Evolutionary conservation across 2,797 vertebrate species (phyloP).

Genomic region (Myiothlypis coronata): DNA sequence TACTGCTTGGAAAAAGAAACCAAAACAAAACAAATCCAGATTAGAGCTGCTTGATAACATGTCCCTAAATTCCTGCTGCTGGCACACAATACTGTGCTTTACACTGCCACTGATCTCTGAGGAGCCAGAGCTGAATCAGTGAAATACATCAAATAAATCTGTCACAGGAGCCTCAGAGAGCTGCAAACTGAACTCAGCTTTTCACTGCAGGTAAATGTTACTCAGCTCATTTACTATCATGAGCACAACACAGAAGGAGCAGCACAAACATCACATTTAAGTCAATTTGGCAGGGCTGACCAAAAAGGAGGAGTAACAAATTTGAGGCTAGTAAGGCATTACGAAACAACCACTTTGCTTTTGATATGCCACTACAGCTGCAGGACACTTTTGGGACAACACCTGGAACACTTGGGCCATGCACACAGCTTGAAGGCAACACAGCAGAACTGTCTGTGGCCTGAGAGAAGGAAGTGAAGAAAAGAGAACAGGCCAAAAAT

Average conservation of each 20-base stretch:
- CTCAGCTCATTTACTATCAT: not conserved
- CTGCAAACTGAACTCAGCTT: not conserved
- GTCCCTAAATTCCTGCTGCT: not conserved
- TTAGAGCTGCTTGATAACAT: not conserved
- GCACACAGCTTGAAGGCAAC: not conserved
- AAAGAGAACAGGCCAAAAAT: not conserved
- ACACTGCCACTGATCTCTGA: not conserved
- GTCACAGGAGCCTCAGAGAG: not conserved
- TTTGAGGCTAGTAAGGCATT: not conserved
- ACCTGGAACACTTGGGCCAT: not conserved
- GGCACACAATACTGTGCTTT: not conserved
- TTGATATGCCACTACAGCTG: not conserved
- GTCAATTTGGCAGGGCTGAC: not conserved
- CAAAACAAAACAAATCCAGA: not conserved
- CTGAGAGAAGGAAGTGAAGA: not conserved
- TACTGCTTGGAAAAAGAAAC: not conserved
- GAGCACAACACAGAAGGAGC: not conserved
- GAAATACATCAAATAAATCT: not conserved
- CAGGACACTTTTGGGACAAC: not conserved
- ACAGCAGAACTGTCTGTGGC: not conserved
- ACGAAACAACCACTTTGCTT: constrained; percentile 1
- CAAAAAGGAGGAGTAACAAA: not conserved
- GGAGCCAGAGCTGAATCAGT: not conserved
- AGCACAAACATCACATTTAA: not conserved
- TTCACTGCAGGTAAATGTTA: not conserved